Conservation (phyloP, 2,888 invertebrate species). For the Siphlonurus alternatus region DNA sequence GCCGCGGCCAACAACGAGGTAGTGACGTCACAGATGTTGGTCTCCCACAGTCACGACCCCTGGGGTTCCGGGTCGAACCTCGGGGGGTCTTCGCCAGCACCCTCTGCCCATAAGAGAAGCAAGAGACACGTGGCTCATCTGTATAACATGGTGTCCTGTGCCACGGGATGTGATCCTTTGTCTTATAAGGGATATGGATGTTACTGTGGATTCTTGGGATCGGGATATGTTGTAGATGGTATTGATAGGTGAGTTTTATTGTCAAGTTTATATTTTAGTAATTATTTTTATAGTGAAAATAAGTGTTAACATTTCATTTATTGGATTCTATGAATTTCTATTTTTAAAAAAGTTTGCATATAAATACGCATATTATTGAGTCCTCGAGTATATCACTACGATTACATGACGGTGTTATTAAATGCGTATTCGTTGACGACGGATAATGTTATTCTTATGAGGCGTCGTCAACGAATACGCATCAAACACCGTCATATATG, state of each 20-base stretch:
- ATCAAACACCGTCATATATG: too few relatives aligned
- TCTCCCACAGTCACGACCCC: not conserved
- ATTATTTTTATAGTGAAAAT: not conserved
- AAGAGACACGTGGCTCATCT: conserved; percentile 63
- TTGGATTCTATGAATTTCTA: too few relatives aligned
- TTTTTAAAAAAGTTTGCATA: too few relatives aligned
- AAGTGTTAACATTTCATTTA: not conserved
- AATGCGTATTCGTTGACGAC: too few relatives aligned
- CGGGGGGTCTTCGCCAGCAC: not conserved
- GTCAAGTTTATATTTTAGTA: conserved; percentile 14
- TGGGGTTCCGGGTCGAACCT: not conserved
- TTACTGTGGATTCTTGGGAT: conserved; percentile 75
- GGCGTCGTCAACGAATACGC: too few relatives aligned
- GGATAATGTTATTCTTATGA: too few relatives aligned
- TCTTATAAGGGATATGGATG: conserved; percentile 78
- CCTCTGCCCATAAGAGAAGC: conserved; percentile 25
- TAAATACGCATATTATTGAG: too few relatives aligned
- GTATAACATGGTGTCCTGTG: conserved; percentile 73
- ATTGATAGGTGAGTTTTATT: conserved; percentile 47
- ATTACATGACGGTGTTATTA: too few relatives aligned
- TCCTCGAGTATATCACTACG: too few relatives aligned
- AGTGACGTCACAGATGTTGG: not conserved
- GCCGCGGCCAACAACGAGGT: too few relatives aligned
- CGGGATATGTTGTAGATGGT: conserved; percentile 59
- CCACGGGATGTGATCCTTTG: conserved; percentile 70